Conservation (phyloP, 2,113 vertebrate genomes). For the Nothoprocta perdicaria region DNA sequence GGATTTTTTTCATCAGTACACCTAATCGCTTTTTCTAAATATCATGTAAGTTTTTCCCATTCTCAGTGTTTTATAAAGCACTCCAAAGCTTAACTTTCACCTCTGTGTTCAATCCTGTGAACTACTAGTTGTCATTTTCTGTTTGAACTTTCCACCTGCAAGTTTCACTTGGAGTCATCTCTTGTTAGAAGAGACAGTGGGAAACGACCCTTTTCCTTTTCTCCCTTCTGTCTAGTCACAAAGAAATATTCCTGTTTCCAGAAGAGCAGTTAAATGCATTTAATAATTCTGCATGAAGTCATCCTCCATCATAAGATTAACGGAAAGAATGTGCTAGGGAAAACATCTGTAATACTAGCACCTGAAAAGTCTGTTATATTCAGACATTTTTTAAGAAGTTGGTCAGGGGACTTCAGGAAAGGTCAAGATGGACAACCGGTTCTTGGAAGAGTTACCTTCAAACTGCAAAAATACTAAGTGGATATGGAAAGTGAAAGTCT, state of each 20-base stretch:
- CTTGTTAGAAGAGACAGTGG: not conserved
- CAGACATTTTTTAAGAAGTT: constrained; percentile 5
- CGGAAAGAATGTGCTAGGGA: constrained; percentile 38
- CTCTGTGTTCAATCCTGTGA: not conserved
- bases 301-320: constrained; percentile 42
- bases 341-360: constrained; percentile 42
- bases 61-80: not conserved
- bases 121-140: not conserved
- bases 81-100: not conserved
- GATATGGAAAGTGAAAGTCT: not conserved
- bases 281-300: constrained; percentile 48
- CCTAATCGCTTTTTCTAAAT: not conserved
- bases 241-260: constrained; percentile 51
- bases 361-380: constrained; percentile 26
- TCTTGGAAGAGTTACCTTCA: not conserved
- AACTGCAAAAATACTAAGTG: not conserved
- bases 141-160: not conserved
- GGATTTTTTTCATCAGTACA: not conserved
- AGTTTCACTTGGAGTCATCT: not conserved
- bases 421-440: not conserved
- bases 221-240: not conserved
- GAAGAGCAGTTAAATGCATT: constrained; percentile 19
- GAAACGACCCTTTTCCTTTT: not conserved
- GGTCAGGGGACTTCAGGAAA: not conserved
- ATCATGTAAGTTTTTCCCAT: not conserved